phyloP scores from a whole-genome alignment of 92 coral and sea anemone species.

The Parazoanthus darwini region DNA sequence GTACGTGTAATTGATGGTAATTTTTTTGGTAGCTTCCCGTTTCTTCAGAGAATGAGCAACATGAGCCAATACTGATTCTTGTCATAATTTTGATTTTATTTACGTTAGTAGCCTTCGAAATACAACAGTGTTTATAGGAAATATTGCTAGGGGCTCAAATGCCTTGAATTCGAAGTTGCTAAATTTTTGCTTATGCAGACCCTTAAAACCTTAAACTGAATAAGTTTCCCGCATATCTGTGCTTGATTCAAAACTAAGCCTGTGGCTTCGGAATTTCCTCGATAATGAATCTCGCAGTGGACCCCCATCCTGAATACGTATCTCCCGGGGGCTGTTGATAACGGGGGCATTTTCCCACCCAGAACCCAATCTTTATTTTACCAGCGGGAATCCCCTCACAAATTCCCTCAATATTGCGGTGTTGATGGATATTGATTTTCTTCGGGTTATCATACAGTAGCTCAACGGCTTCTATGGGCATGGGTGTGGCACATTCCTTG shows the following conservation, averaged over 20 bases:
- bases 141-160: too few species aligned
- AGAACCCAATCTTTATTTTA: background rate
- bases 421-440: background rate
- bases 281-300: background rate
- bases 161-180: too few species aligned
- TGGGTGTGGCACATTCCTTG: background rate
- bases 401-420: background rate
- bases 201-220: too few species aligned
- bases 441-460: background rate
- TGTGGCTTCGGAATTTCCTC: constrained; percentile 8
- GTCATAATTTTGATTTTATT: too few species aligned
- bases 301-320: background rate
- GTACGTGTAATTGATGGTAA: too few species aligned
- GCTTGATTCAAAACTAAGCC: background rate
- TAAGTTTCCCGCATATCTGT: too few species aligned
- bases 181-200: too few species aligned
- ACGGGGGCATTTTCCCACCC: background rate
- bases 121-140: too few species aligned
- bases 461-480: background rate
- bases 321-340: background rate
- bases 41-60: too few species aligned
- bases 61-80: too few species aligned
- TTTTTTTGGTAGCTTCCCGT: too few species aligned
- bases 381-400: background rate
- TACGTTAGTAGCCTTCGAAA: too few species aligned